These are phyloP conservation scores for Rhynchopsitta pachyrhyncha DNA, from an alignment of 2,113 vertebrate genomes.

Conservation along the genomic window DNA sequence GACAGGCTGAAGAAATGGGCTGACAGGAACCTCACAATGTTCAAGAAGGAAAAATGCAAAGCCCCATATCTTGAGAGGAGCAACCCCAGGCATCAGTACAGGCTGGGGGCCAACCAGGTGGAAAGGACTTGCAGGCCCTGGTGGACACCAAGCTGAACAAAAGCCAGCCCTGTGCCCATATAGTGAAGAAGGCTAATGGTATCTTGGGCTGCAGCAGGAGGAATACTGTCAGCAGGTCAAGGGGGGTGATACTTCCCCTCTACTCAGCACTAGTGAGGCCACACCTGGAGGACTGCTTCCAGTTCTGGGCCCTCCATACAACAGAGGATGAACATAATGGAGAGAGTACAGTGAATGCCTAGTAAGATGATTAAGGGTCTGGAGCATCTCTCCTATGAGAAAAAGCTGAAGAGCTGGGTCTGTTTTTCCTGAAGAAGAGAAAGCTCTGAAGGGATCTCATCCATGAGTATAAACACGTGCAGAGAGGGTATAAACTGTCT, in stretches of 20 bases:
- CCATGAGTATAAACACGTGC: not conserved
- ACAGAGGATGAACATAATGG: not conserved
- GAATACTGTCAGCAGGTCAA: not conserved
- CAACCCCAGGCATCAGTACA: not conserved
- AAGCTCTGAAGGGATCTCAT: not conserved
- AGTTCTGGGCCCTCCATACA: not conserved
- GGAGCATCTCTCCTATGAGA: not conserved
- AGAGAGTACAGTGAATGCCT: not conserved
- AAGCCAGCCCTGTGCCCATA: not conserved
- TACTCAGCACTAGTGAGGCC: not conserved
- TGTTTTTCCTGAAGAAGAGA: not conserved
- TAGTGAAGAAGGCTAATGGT: not conserved
- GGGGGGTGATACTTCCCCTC: not conserved
- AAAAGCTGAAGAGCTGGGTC: not conserved
- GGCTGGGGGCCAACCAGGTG: not conserved
- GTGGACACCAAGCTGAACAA: not conserved
- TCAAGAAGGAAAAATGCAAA: not conserved
- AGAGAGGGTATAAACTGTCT: not conserved
- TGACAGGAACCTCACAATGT: not conserved
- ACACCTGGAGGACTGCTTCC: not conserved
- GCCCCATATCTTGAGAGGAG: not conserved
- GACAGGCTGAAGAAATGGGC: not conserved
- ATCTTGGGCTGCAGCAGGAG: not conserved
- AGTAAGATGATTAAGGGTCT: not conserved
- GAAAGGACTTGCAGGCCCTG: not conserved